Evolutionary conservation across 2,797 vertebrate species (phyloP), one percentile per base, ranked within the genome.

Genomic region (Tachyglossus aculeatus): DNA sequence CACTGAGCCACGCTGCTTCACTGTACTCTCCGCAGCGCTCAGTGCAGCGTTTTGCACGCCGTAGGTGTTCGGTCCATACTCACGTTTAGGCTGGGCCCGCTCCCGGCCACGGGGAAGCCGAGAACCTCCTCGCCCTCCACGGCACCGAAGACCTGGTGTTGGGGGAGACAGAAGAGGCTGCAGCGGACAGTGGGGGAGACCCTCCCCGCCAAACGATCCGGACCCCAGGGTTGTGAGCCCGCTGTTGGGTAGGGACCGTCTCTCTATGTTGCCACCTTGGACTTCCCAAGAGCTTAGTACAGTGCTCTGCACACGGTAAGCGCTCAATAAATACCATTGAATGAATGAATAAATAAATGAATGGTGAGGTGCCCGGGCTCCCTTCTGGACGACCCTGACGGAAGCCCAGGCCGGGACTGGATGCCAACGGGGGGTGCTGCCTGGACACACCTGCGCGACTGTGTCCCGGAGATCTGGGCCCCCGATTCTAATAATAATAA

Each of bases 41-140:
- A n/a, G n/a, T n/a, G n/a, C n/a, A n/a, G n/a, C n/a, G n/a, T n/a
- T n/a, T n/a, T n/a, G n/a, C n/a, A n/a, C n/a, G n/a, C n/a, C n/a
- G n/a, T n/a, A n/a, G n/a, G n/a, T n/a, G n/a, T n/a, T n/a, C n/a
- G n/a, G 32, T n/a, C n/a, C 70, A 54, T 15, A 94, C 97, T 96
- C 86, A 99, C 98, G 39, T 95, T 95, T 3, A 90, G 16, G 36
- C 78, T 92, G 51, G 92, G 89, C 38, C 83, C 88, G 2, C 74
- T 91, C 55, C 90, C 93, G 86, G 95, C 94, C 19, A 99, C 85
- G 0, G 97, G 96, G 86, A 99, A 99, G n/a, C 98, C 98, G 50
- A 99, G 88, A 5, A 91, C 40, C 5, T 95, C 95, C 0, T 94
- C 90, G 54, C 93, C 94, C 73, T 98, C 95, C 43, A 98, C 92